Evolutionary conservation across 2,797 vertebrate species (phyloP).

Genomic region (Microctenopoma stevenorrisi): DNA sequence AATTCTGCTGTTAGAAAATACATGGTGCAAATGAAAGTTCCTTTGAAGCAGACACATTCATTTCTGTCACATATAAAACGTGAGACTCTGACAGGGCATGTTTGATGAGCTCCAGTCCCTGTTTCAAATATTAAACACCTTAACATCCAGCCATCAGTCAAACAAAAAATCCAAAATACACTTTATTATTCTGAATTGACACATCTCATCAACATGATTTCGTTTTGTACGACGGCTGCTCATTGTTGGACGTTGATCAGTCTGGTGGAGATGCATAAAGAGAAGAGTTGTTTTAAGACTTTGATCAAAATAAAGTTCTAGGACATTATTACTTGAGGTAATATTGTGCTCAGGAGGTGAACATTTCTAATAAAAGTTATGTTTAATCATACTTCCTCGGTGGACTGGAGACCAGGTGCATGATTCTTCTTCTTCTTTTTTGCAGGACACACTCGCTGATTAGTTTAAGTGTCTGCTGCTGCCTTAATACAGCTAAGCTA

Average conservation of each 20-base stretch:
- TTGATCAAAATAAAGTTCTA: neutral
- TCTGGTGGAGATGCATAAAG: neutral
- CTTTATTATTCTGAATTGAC: too few relatives aligned
- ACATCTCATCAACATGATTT: neutral
- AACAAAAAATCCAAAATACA: neutral
- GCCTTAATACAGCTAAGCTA: neutral
- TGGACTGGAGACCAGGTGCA: neutral
- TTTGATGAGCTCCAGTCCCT: conserved; percentile 20
- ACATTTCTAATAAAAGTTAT: neutral
- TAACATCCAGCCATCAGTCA: neutral
- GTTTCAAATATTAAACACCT: conserved; percentile 26
- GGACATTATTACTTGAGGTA: neutral
- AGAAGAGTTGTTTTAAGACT: too few relatives aligned
- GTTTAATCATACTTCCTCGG: neutral
- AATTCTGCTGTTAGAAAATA: conserved; percentile 31
- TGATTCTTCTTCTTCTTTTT: neutral
- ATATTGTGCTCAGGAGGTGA: neutral
- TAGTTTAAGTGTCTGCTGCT: neutral
- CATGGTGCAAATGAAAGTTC: conserved; percentile 35
- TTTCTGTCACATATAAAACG: conserved; percentile 15
- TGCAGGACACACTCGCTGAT: neutral
- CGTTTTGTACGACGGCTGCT: neutral
- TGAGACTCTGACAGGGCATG: conserved; percentile 16
- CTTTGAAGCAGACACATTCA: conserved; percentile 40
- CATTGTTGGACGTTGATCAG: neutral